Evolutionary conservation across 2,113 vertebrate genomes (phyloP), one percentile per base, ranked within the genome.

Genomic region (Chloropsis hardwickii): DNA sequence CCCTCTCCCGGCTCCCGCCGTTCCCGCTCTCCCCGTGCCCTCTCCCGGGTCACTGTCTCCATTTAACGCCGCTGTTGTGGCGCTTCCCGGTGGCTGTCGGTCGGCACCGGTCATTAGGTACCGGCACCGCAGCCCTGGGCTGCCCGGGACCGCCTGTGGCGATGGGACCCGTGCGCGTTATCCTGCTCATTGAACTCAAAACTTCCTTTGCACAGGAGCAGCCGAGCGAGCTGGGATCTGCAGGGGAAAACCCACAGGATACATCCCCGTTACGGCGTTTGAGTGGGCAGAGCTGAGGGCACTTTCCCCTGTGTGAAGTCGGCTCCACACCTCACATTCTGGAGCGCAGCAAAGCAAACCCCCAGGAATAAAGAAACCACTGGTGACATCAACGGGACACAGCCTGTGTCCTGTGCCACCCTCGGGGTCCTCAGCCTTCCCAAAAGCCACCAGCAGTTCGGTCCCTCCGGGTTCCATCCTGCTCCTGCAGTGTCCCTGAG

Each of bases 381-480:
- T 8, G 51, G 35, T 64, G 42, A 22, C 50, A 35, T 19, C 21
- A 12, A 40, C 5, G 0, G 12, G 3, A 28, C 1, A 0, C 3
- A 47, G 16, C 42, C 47, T 1, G 3, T 27, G 44, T 6, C 22
- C 16, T 4, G 27, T 35, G 62, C 33, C 62, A 12, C 40, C 25
- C 42, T 8, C 47, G 0, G 0, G 17, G 25, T n/a, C 56, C 48
- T 33, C 39, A 25, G 65, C 27, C 22, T 51, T 11, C 8, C 35
- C 25, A 8, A 1, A 39, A 27, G 18, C 22, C 2, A 0, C 66
- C 69, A 33, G 35, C 67, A 50, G 17, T 22, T 45, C 25, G 0
- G 19, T 19, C 54, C 29, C 25, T 39, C 42, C 3, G 0, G 19
- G n/a, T 54, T 57, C 70, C 22, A 35, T 42, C 48, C 57, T 64